Base-by-base conservation (phyloP, 1,140 invertebrate genomes). In the Leptinotarsa lineolata region DNA sequence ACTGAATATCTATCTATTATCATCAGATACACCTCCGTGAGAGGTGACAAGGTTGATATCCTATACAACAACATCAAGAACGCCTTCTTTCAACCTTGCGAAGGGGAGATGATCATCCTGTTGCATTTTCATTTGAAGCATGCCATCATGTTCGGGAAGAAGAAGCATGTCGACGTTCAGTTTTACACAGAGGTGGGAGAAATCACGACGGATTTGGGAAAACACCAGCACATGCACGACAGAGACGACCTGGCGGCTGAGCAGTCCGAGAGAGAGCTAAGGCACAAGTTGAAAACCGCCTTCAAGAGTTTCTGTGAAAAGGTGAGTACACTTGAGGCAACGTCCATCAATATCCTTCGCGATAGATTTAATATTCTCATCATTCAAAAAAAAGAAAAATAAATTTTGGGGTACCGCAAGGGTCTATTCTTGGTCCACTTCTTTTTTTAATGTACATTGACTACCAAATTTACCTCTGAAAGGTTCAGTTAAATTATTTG, bases 131-230 rank as follows among this genome's bases (percentile, higher is more conserved):
- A 99, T 88, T 88, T 99, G 39, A 99, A 97, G 87, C 95, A 99
- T 85, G 96, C 97, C 39, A 99, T 99, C 75, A 94, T 99, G 94
- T 99, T 98, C 89, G 97, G 97, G 74, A 99, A 99, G 86, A 99
- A 99, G 87, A 99, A 99, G 83, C 97, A 99, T 82, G 90, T 96
- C 6, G 98, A 99, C 86, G 97, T 99, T 4, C 97, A 99, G 83
- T 99, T 99, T 87, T 99, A 99, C 84, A 99, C 98, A 0, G 98
- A 99, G 87, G 98, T 99, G 68, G 98, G 98, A 81, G 98, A 99
- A 87, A 98, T 99, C 59, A 99, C 97, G 0, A 99, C 98, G 2
- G 98, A 99, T 90, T 87, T 99, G 72, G 98, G 97, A 58, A 99
- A 99, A 86, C 97, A 99, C 86, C 97, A 99, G 83, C 97, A 99